Percentiles rank a stretch among this genome's conserved stretches.
Conservation (phyloP, 2,113 vertebrate species). For the Pogonocichla stellata region DNA sequence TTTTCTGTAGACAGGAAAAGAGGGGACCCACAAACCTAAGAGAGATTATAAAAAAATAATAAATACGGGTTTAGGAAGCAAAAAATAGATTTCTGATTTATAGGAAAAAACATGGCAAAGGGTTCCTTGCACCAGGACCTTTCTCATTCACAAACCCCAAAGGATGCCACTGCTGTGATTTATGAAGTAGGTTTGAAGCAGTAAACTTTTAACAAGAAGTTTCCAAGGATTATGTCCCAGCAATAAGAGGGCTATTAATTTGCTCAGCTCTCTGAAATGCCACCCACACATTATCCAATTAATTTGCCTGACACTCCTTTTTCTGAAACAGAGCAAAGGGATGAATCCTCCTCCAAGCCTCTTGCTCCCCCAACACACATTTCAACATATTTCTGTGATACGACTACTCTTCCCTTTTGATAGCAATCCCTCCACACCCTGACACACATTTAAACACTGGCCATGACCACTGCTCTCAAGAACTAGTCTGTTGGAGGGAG, state of each 20-base stretch:
- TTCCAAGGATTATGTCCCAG: background rate
- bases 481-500: background rate
- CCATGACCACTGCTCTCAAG: background rate
- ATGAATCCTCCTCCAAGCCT: background rate
- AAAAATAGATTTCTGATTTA: background rate
- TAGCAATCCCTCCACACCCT: background rate
- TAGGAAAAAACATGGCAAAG: background rate
- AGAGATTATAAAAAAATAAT: background rate
- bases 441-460: background rate
- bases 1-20: background rate
- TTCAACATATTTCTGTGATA: background rate
- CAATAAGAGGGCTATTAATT: background rate
- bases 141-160: background rate
- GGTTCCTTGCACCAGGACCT: background rate
- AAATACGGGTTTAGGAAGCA: background rate
- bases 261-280: background rate
- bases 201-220: background rate
- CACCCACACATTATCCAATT: background rate
- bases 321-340: background rate
- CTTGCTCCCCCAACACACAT: background rate
- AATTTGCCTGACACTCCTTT: background rate
- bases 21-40: background rate
- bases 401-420: rapidly evolving
- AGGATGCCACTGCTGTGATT: background rate
- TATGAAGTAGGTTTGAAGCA: background rate